Evolutionary conservation across 2,113 vertebrate genomes (phyloP).

Genomic region (Carassius auratus): DNA sequence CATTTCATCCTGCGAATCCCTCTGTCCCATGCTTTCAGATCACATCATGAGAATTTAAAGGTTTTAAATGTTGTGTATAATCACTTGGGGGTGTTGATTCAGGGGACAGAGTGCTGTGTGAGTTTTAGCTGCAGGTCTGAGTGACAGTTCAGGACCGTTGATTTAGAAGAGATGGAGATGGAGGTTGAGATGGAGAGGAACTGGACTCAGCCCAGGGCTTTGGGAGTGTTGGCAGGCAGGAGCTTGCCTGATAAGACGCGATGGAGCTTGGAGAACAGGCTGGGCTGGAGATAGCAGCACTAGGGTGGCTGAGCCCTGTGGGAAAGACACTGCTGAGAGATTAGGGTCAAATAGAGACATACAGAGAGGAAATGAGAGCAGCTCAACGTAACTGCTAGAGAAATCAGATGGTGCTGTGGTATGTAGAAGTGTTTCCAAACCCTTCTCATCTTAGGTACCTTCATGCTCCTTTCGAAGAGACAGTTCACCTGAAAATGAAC

Average conservation of each 20-base stretch:
- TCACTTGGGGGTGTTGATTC: conserved; percentile 25
- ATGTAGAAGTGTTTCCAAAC: conserved; percentile 21
- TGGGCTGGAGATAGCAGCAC: conserved; percentile 39
- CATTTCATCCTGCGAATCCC: conserved; percentile 3
- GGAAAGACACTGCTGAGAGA: conserved; percentile 39
- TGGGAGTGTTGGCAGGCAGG: conserved; percentile 32
- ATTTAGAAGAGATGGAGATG: conserved; percentile 10
- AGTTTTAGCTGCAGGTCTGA: conserved; percentile 50
- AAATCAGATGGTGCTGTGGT: conserved; percentile 2
- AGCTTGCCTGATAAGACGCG: conserved; percentile 45
- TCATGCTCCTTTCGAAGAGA: background rate
- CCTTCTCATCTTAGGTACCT: background rate
- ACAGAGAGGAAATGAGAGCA: background rate
- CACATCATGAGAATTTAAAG: background rate
- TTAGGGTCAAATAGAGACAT: conserved; percentile 40
- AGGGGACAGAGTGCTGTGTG: conserved; percentile 63
- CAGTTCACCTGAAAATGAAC: too few relatives aligned
- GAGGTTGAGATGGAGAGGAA: conserved; percentile 48
- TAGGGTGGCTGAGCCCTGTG: conserved; percentile 39
- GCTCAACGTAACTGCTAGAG: background rate
- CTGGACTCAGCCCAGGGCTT: conserved; percentile 25
- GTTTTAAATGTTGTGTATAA: conserved; percentile 26
- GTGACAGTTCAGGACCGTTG: conserved; percentile 24
- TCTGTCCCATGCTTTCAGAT: background rate
- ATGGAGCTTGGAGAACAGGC: conserved; percentile 41